Conservation (phyloP, 2,113 vertebrate genomes). For the Indicator maculatus region DNA sequence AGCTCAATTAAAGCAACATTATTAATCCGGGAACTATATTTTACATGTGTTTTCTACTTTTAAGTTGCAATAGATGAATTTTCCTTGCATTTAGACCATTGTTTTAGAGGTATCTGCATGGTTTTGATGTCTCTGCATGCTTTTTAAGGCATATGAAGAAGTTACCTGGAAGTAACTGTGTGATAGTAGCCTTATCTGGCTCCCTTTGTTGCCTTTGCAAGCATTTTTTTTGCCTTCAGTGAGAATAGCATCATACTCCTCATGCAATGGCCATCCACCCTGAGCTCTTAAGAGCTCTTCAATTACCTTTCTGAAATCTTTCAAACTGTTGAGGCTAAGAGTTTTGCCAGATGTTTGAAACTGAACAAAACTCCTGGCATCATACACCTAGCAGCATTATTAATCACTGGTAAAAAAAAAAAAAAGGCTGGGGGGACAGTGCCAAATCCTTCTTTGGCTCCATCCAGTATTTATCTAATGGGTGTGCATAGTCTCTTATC, state of each 20-base stretch:
- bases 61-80: background rate
- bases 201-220: background rate
- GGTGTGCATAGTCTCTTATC: background rate
- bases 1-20: background rate
- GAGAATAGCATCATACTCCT: background rate
- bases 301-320: slow-evolving; percentile 3
- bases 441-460: slow-evolving; percentile 29
- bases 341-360: slow-evolving; percentile 3
- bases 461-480: background rate
- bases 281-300: background rate
- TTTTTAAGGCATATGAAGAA: background rate
- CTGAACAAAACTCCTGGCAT: background rate
- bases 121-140: background rate
- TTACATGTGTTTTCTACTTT: background rate
- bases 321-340: background rate
- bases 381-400: background rate
- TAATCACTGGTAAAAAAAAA: background rate
- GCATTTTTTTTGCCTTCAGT: background rate
- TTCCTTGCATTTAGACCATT: background rate
- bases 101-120: background rate
- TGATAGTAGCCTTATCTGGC: background rate
- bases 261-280: background rate
- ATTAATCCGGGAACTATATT: background rate
- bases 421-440: background rate
- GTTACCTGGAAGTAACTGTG: background rate